Evolutionary conservation across 2,888 invertebrate genomes (phyloP).

Genomic region (Ophion ventricosus): DNA sequence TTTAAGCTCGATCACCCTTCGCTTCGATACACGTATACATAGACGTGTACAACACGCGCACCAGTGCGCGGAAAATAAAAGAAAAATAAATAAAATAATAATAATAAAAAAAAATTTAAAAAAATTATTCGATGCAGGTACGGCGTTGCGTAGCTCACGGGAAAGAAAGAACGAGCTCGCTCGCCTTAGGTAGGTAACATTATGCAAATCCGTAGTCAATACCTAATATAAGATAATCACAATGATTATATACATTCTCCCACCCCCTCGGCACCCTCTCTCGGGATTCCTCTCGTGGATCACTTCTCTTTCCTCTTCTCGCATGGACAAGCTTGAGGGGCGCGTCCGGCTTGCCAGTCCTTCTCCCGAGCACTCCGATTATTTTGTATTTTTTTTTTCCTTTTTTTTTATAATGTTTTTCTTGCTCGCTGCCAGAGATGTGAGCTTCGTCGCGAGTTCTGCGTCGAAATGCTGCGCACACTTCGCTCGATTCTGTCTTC

Average conservation of each 20-base stretch:
- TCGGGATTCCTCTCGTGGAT: slow-evolving; percentile 65
- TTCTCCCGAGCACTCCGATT: slow-evolving; percentile 49
- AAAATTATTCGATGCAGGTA: slow-evolving; percentile 50
- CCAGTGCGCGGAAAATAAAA: slow-evolving; percentile 66
- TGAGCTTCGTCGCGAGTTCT: slow-evolving; percentile 52
- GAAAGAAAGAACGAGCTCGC: slow-evolving; percentile 69
- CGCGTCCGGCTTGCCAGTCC: slow-evolving; percentile 52
- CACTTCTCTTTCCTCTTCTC: slow-evolving; percentile 39
- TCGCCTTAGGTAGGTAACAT: slow-evolving; percentile 78
- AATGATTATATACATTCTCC: slow-evolving; percentile 80
- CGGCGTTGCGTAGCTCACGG: slow-evolving; percentile 61
- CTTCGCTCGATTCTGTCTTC: slow-evolving; percentile 48
- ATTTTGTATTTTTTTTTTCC: slow-evolving; percentile 41
- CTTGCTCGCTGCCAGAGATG: slow-evolving; percentile 48
- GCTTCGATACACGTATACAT: slow-evolving; percentile 21
- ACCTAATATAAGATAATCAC: slow-evolving; percentile 83
- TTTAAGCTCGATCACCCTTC: slow-evolving; percentile 47
- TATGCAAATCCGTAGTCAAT: slow-evolving; percentile 83
- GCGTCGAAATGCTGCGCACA: slow-evolving; percentile 58
- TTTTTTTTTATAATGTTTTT: slow-evolving; percentile 10
- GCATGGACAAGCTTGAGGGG: slow-evolving; percentile 48
- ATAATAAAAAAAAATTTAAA: slow-evolving; percentile 43
- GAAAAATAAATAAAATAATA: slow-evolving; percentile 45
- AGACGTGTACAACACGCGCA: slow-evolving; percentile 45
- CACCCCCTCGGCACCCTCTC: slow-evolving; percentile 72